Evolutionary conservation across 2,797 vertebrate species (phyloP).

Genomic region (Eutrigla gurnardus): DNA sequence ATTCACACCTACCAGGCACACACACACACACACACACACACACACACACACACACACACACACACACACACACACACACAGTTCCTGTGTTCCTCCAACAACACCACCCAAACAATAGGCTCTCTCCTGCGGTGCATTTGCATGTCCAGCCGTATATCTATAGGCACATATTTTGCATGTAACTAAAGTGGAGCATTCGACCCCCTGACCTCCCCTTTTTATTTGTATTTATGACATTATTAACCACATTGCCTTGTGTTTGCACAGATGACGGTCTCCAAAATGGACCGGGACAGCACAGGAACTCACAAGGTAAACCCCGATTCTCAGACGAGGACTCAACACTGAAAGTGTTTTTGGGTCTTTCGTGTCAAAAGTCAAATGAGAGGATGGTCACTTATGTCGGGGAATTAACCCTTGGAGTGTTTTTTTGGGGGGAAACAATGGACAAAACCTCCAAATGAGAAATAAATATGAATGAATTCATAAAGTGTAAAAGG

Average conservation of each 20-base stretch:
- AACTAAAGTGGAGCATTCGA: not conserved
- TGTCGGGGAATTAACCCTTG: too few species aligned
- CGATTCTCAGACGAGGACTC: not conserved
- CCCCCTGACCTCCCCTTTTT: too few species aligned
- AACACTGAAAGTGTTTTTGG: not conserved
- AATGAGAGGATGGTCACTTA: not conserved
- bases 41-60: not conserved
- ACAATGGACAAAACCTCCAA: too few species aligned
- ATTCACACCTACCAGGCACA: slow-evolving; percentile 28
- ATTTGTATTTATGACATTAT: slow-evolving; percentile 19
- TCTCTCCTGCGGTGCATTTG: slow-evolving; percentile 16
- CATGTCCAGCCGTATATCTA: slow-evolving; percentile 6
- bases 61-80: slow-evolving; percentile 3
- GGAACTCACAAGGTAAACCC: slow-evolving; percentile 83
- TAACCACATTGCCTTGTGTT: slow-evolving; percentile 23
- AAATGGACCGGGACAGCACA: slow-evolving; percentile 85
- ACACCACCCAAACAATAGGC: slow-evolving; percentile 28
- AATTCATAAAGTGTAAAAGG: too few species aligned
- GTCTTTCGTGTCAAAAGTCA: not conserved
- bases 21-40: slow-evolving; percentile 23
- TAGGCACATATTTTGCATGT: too few species aligned
- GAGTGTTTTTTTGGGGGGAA: too few species aligned
- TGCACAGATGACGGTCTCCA: slow-evolving; percentile 84
- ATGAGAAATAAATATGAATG: too few species aligned
- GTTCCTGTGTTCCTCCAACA: slow-evolving; percentile 4